These are phyloP conservation scores for Bilobella aurantiaca DNA, from an alignment of 1,140 invertebrate species.

Conservation along the genomic window DNA sequence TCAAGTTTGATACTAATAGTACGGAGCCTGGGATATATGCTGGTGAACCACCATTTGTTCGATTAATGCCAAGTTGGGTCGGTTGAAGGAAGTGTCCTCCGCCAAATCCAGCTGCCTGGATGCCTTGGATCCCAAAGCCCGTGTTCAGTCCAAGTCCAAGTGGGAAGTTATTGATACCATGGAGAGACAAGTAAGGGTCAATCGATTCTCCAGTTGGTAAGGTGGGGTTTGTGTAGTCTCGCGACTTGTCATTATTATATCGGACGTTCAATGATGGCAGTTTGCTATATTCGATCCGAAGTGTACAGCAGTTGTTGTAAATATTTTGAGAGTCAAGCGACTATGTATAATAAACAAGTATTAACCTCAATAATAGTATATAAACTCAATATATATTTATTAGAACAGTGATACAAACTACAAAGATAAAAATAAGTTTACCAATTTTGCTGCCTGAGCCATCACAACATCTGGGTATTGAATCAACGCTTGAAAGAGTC, in stretches of 20 bases:
- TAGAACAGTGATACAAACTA: too few species aligned
- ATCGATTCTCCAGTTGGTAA: conserved; percentile 77
- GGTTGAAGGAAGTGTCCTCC: conserved; percentile 15
- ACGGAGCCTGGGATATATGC: conserved; percentile 53
- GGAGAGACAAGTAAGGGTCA: neutral
- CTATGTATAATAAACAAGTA: conserved; percentile 42
- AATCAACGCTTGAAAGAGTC: conserved; percentile 97
- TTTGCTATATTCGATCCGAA: conserved; percentile 98
- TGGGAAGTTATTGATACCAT: neutral
- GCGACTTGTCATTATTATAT: conserved; percentile 98
- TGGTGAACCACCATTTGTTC: neutral
- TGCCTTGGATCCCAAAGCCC: neutral
- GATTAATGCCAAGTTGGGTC: conserved; percentile 38
- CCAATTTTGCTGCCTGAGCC: conserved; percentile 89
- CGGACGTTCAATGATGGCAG: conserved; percentile 95
- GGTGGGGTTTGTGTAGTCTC: conserved; percentile 96
- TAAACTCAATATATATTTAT: too few species aligned
- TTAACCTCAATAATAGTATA: neutral
- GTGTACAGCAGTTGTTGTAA: conserved; percentile 97
- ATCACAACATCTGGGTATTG: conserved; percentile 94
- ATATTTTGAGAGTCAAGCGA: conserved; percentile 95
- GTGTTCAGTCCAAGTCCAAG: neutral
- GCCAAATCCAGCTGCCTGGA: conserved; percentile 1
- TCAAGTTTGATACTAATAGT: conserved; percentile 76
- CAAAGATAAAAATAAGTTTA: conserved; percentile 50